Base-by-base conservation (phyloP, 2,113 vertebrate genomes). In the Smithornis capensis region DNA sequence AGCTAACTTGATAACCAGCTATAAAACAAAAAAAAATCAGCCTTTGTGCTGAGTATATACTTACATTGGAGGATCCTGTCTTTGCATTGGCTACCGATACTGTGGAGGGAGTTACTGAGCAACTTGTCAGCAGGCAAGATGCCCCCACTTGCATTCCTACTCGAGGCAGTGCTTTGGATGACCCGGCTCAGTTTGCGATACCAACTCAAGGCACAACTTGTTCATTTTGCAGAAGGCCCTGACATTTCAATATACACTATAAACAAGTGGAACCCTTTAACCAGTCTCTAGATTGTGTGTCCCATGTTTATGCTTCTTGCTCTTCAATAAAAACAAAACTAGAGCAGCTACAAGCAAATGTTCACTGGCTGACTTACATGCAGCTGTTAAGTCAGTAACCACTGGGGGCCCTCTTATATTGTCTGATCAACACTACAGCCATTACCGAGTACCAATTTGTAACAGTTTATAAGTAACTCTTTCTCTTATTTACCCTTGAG, bases 401-500 rank as follows among this genome's bases (percentile, higher is more conserved):
- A 97, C 97, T 84, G 80, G 97, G 93, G 96, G 90, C 87, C 93
- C 83, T 90, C 97, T 97, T 93, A 84, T 70, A 90, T 93, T 73
- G 77, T 96, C 96, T 97, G 96, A 97, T 97, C 97, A 97, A 96
- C 97, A 92, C 96, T 75, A 71, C 96, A 97, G 97, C 95, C 95
- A 96, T 96, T 96, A 97, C 92, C 8, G 13, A 97, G 96, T 70
- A 97, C 95, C 97, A 97, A 96, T 98, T 96, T 97, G 96, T 96
- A 98, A 97, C 38, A 29, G 94, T 96, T 97, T 97, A 87, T 94
- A 98, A 97, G 96, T 93, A 97, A 97, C 92, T 90, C 89, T 96
- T 94, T 97, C 83, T 95, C 93, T 92, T 83, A 52, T 67, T 88
- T 90, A 95, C 95, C 93, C 92, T 87, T 0, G 29, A 97, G 96